Conservation (phyloP, 2,797 vertebrate species). For the Xyrichtys novacula region DNA sequence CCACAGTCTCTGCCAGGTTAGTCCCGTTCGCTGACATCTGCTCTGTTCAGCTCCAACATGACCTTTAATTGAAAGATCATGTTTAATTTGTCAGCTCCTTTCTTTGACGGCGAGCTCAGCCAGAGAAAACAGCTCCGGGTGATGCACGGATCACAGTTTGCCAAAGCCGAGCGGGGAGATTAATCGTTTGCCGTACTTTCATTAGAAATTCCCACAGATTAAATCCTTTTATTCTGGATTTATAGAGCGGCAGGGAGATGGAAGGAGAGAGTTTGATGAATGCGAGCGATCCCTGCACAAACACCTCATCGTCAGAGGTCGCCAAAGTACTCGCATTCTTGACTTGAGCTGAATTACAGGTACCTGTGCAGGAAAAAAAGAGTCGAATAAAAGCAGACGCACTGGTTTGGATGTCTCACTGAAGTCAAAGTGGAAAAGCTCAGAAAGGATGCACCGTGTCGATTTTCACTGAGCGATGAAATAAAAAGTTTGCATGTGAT, state of each 20-base stretch:
- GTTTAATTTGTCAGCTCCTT: constrained; percentile 44
- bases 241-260: constrained; percentile 26
- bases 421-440: no score
- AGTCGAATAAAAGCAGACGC: no score
- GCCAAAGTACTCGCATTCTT: background rate
- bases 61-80: constrained; percentile 39
- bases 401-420: no score
- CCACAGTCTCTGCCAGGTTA: background rate
- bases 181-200: constrained; percentile 23
- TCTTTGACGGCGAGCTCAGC: constrained; percentile 34
- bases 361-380: no score
- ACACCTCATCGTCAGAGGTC: constrained; percentile 2
- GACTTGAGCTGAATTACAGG: no score
- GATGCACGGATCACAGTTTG: constrained; percentile 25
- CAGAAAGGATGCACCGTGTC: no score
- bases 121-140: constrained; percentile 65
- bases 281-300: constrained; percentile 24
- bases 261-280: constrained; percentile 26
- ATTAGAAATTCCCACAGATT: constrained; percentile 31
- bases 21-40: constrained; percentile 34
- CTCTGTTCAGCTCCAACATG: constrained; percentile 29
- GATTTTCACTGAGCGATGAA: no score
- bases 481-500: no score
- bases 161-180: constrained; percentile 39
- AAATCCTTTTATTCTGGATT: constrained; percentile 18